Base-by-base conservation (phyloP, 2,888 invertebrate genomes). In the Microctonus brassicae region DNA sequence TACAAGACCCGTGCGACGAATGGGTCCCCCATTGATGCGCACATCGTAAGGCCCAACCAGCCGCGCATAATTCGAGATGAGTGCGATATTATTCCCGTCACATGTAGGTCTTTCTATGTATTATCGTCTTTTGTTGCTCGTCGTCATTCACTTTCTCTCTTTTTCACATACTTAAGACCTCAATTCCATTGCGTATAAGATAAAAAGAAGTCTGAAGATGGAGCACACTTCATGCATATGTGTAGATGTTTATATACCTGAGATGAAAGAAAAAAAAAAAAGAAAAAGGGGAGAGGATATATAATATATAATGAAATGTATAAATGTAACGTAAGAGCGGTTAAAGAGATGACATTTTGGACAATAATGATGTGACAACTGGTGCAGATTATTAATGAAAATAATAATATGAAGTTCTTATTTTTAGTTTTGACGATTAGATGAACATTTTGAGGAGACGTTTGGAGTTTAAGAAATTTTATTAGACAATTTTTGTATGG, bases 31-130 rank as follows among this genome's bases (percentile, higher is more conserved):
- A 60, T 60, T 60, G 20, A 34, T 7, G 29, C 4, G 3, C 29
- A 11, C 17, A 26, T 22, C 10, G 57, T 29, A 10, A 60, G 34
- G 24, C 22, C 34, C 82, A 82, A 81, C 82, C 79, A 80, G 77
- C 75, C 82, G 80, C 67, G 78, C 58, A 81, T 83, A 84, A 84
- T 84, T 84, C 83, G 82, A 81, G 82, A 82, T 80, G 78, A 70
- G 70, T 39, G 39, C 29, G 24, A 42, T 53, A 29, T n/a, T n/a
- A n/a, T n/a, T n/a, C 53, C 55, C 62, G 34, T 36, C 70, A 72
- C 75, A 75, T 81, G 72, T 75, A 71, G 47, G 13, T 64, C 74
- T 78, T 78, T 71, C 74, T 72, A 64, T n/a, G n/a, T n/a, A n/a
- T 69, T 75, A n/a, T n/a, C 73, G 74, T 76, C 73, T 75, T 76